A percentile compares a stretch with the other conserved stretches of the same genome.
Conservation (phyloP, 2,888 invertebrate species). For the Lucinisca nassula region DNA sequence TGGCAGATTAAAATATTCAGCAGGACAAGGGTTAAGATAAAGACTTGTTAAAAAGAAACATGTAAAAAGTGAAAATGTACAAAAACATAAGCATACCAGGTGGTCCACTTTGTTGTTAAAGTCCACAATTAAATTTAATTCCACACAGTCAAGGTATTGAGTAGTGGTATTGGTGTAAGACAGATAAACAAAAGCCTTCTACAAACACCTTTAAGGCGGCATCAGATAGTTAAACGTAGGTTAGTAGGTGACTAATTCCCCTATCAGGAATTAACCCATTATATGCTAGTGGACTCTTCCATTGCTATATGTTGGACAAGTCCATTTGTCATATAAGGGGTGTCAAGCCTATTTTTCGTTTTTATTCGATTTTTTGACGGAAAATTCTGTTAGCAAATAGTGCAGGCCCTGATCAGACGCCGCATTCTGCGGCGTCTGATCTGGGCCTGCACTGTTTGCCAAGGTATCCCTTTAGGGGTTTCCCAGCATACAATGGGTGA, state of each 20-base stretch:
- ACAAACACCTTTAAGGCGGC: background rate
- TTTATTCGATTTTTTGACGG: too few relatives aligned
- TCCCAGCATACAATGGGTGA: background rate
- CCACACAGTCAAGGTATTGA: background rate
- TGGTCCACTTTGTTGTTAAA: background rate
- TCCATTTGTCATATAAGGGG: too few relatives aligned
- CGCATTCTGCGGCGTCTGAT: too few relatives aligned
- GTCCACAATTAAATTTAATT: background rate
- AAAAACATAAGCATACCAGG: background rate
- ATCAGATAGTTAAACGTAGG: conserved; percentile 2
- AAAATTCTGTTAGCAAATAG: too few relatives aligned
- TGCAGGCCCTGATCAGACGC: too few relatives aligned
- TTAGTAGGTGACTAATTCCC: conserved; percentile 2
- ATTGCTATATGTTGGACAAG: too few relatives aligned
- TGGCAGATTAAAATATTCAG: too few relatives aligned
- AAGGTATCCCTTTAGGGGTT: too few relatives aligned
- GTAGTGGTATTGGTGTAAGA: background rate
- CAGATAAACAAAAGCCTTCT: background rate
- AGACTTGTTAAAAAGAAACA: background rate
- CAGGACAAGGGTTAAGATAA: too few relatives aligned
- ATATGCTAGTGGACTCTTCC: too few relatives aligned
- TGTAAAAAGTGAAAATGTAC: background rate
- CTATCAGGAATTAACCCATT: background rate
- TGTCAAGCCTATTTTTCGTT: too few relatives aligned
- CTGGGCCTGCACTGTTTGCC: too few relatives aligned